Percentiles rank a stretch among this genome's conserved stretches.
Evolutionary conservation across 2,888 invertebrate genomes (phyloP).

Genomic region (Ormyrus rosae): DNA sequence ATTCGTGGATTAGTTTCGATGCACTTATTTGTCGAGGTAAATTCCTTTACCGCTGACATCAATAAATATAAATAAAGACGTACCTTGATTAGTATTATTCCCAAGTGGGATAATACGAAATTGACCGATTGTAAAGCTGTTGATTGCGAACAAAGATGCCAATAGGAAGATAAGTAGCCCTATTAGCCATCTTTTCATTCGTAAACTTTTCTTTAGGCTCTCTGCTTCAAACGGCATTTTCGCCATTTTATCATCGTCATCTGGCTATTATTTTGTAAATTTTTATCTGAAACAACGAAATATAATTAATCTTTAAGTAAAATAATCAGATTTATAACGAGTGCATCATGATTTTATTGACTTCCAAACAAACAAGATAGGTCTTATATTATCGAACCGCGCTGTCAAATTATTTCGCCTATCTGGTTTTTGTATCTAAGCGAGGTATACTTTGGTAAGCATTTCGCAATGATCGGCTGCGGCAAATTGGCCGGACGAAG

Average conservation of each 20-base stretch:
- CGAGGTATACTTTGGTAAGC: too few relatives aligned
- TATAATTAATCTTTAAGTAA: neutral
- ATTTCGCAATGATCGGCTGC: too few relatives aligned
- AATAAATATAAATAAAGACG: neutral
- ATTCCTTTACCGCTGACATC: too few relatives aligned
- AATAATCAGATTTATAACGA: neutral
- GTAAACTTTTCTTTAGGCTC: slow-evolving; percentile 61
- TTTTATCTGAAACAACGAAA: neutral
- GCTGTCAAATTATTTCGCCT: neutral
- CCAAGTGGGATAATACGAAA: slow-evolving; percentile 59
- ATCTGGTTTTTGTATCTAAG: neutral
- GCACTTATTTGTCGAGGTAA: too few relatives aligned
- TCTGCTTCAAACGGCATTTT: slow-evolving; percentile 53
- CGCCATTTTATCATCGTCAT: slow-evolving; percentile 56
- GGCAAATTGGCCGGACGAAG: too few relatives aligned
- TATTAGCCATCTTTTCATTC: slow-evolving; percentile 68
- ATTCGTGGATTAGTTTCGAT: too few relatives aligned
- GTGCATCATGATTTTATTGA: neutral
- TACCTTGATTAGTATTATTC: slow-evolving; percentile 50
- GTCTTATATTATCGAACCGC: too few relatives aligned
- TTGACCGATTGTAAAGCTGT: slow-evolving; percentile 67
- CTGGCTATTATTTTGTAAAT: slow-evolving; percentile 15
- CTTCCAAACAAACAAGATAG: neutral
- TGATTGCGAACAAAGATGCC: slow-evolving; percentile 66
- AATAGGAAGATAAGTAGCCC: slow-evolving; percentile 65